Conservation (phyloP, 2,797 vertebrate species). For the Myotis daubentonii region DNA sequence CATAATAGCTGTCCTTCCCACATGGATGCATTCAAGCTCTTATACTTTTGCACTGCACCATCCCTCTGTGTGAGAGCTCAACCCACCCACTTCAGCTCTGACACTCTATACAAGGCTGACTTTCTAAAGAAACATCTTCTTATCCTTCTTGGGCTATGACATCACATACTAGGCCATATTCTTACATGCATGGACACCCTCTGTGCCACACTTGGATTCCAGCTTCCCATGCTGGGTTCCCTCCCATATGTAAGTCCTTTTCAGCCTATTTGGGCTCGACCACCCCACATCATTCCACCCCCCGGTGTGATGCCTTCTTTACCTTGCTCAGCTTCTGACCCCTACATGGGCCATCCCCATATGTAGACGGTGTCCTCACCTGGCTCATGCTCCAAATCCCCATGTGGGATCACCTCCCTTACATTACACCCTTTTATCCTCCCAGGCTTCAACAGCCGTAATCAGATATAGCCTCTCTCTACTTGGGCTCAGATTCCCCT, state of each 20-base stretch:
- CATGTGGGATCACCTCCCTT: too few relatives aligned
- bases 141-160: background rate
- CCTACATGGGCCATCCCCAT: background rate
- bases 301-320: background rate
- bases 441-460: background rate
- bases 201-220: background rate
- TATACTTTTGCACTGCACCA: background rate
- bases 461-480: background rate
- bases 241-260: background rate
- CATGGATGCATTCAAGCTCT: background rate
- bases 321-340: background rate
- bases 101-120: background rate
- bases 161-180: background rate
- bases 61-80: background rate
- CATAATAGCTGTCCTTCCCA: background rate
- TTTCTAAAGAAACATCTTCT: background rate
- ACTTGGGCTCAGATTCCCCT: background rate
- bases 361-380: background rate
- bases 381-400: background rate
- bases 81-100: background rate
- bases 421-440: background rate
- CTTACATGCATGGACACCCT: too few relatives aligned
- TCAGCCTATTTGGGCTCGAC: background rate
- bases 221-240: background rate
- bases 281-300: background rate